phyloP scores from a whole-genome alignment of 2,888 invertebrate genomes.

The Pristionchus maxplancki region DNA sequence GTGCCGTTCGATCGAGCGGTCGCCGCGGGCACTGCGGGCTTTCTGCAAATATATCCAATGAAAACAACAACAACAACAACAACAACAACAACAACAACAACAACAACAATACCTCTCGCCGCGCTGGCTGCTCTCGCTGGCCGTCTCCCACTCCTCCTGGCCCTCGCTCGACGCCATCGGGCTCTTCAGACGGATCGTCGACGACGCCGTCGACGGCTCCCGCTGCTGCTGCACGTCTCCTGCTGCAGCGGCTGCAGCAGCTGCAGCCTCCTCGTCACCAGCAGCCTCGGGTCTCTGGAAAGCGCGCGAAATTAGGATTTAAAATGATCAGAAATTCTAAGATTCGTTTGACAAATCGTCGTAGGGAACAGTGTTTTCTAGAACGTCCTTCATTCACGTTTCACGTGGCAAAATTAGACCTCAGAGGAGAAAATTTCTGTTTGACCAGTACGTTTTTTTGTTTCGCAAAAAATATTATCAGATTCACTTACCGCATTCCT shows the following conservation, averaged over 20 bases:
- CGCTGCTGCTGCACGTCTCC: not conserved
- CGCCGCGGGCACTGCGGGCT: not conserved
- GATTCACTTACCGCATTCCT: not conserved
- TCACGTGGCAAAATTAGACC: too few relatives aligned
- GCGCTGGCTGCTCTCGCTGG: constrained; percentile 86
- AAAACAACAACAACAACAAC: too few relatives aligned
- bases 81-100: too few relatives aligned
- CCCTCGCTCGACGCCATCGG: constrained; percentile 62
- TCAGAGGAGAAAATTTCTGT: too few relatives aligned
- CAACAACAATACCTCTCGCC: constrained; percentile 38
- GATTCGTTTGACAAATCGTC: too few relatives aligned
- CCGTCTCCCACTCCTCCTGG: constrained; percentile 85
- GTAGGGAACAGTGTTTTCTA: too few relatives aligned
- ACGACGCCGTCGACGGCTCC: not conserved
- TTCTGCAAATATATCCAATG: not conserved
- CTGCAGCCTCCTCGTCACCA: not conserved
- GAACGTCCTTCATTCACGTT: too few relatives aligned
- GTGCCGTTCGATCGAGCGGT: not conserved
- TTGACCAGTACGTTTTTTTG: too few relatives aligned
- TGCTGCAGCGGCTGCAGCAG: not conserved
- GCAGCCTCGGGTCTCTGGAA: not conserved
- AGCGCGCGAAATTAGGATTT: not conserved
- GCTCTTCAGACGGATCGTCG: constrained; percentile 57
- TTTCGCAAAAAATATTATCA: too few relatives aligned
- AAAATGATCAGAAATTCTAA: too few relatives aligned